Evolutionary conservation across 2,797 vertebrate species (phyloP), one percentile per base, ranked within the genome.

Genomic region (Phylloscopus collybita): DNA sequence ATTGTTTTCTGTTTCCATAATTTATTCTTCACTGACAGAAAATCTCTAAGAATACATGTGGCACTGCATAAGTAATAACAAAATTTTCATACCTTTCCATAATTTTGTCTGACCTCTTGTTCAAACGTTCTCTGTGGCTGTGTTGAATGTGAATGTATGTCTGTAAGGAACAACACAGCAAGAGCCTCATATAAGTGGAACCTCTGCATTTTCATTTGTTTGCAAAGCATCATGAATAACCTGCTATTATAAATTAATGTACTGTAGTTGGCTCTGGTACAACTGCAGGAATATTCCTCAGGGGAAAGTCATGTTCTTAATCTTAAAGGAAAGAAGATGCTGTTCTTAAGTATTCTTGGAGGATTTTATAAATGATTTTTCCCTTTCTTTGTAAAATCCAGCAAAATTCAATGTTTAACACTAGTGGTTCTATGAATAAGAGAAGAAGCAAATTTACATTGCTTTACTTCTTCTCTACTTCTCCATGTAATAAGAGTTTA

Each of bases 31-130:
- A 60, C 22, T 67, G 67, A 62, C 36, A 76, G n/a, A 82, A 96
- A 79, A 15, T 82, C 64, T 90, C 57, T 71, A 51, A 91, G 36
- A 88, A 93, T 79, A 80, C 29, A 71, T 36, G 57, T 92, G 73
- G 54, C 57, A 69, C 22, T 93, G 87, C 60, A 90, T 95, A 84
- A 94, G 51, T 71, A 89, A 91, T 80, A 93, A 80, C 29, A 87
- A 61, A 71, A 93, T 91, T 78, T 96, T 88, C 66, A 81, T 81
- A 88, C 19, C 44, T n/a, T 93, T 93, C 73, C 53, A 90, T 75
- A 85, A 70, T 84, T 91, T 91, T 76, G 56, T 86, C 54, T 90
- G 93, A 71, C 80, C 74, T 92, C 93, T 94, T 93, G 74, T 92
- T 92, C 80, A 95, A 86, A 88, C 86, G 76, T 88, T 95, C 76